Conservation (phyloP, 2,797 vertebrate species). For the Gephyroberyx darwinii region DNA sequence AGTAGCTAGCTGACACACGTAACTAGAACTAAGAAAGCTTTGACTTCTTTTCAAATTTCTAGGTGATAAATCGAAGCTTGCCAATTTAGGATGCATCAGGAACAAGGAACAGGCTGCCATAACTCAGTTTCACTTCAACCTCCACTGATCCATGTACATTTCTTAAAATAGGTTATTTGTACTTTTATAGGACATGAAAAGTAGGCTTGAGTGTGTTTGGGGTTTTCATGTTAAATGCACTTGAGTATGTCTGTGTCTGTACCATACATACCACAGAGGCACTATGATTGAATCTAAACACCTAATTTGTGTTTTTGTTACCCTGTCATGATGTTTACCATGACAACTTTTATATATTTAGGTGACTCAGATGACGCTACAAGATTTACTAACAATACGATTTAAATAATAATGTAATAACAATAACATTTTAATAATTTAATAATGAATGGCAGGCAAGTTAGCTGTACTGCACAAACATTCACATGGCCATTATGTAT, state of each 20-base stretch:
- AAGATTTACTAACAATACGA: no score
- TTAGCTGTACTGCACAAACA: no score
- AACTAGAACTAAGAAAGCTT: conserved; percentile 21
- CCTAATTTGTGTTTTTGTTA: no score
- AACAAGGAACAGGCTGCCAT: conserved; percentile 30
- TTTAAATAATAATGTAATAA: no score
- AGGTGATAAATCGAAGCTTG: conserved; percentile 31
- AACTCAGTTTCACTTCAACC: conserved; percentile 50
- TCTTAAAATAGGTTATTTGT: conserved; percentile 23
- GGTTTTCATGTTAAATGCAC: not conserved
- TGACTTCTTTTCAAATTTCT: conserved; percentile 40
- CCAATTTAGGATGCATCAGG: conserved; percentile 21
- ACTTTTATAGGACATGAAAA: not conserved
- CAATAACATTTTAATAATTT: no score
- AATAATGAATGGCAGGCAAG: no score
- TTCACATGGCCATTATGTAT: no score
- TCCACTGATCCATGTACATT: conserved; percentile 30
- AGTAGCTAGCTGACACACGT: conserved; percentile 24
- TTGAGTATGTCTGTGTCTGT: no score
- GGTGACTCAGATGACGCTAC: no score
- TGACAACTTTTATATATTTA: no score
- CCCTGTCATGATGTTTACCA: no score
- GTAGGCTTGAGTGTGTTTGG: not conserved
- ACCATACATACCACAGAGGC: no score
- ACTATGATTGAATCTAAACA: not conserved